Evolutionary conservation across 2,888 invertebrate species (phyloP).

Genomic region (Desoria tigrina): DNA sequence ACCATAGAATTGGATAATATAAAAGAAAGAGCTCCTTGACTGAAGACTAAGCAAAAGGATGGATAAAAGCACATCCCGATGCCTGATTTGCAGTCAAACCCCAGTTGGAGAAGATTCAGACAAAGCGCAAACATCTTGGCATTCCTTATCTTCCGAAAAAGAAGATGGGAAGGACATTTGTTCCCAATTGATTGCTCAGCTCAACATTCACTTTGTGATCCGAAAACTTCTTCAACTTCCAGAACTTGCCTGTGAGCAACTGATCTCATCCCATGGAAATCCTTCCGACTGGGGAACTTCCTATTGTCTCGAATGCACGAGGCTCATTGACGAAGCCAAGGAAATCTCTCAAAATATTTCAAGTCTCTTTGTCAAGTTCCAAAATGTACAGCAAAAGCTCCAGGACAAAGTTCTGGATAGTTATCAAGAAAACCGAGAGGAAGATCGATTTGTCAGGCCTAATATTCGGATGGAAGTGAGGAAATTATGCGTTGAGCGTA

Average conservation of each 20-base stretch:
- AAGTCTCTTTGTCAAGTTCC: constrained; percentile 1
- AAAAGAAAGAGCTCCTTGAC: too few species aligned
- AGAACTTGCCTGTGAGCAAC: neutral
- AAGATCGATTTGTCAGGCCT: too few species aligned
- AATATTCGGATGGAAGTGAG: too few species aligned
- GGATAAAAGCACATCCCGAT: too few species aligned
- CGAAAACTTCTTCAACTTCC: constrained; percentile 2
- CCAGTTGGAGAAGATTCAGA: too few species aligned
- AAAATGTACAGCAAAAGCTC: neutral
- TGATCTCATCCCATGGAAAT: neutral
- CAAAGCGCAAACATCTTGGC: too few species aligned
- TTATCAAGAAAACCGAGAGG: too few species aligned
- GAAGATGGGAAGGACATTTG: neutral
- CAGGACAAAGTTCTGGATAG: constrained; percentile 1
- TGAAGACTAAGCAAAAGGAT: too few species aligned
- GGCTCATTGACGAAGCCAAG: neutral
- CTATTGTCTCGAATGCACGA: neutral
- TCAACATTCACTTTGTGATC: neutral
- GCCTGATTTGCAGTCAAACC: too few species aligned
- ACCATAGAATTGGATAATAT: too few species aligned
- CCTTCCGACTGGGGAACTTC: neutral
- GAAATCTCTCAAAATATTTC: neutral
- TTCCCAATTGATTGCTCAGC: neutral
- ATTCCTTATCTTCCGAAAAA: too few species aligned
- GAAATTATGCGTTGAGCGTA: too few species aligned